Evolutionary conservation across 1,140 invertebrate genomes (phyloP).

Genomic region (Drosophila burlai): DNA sequence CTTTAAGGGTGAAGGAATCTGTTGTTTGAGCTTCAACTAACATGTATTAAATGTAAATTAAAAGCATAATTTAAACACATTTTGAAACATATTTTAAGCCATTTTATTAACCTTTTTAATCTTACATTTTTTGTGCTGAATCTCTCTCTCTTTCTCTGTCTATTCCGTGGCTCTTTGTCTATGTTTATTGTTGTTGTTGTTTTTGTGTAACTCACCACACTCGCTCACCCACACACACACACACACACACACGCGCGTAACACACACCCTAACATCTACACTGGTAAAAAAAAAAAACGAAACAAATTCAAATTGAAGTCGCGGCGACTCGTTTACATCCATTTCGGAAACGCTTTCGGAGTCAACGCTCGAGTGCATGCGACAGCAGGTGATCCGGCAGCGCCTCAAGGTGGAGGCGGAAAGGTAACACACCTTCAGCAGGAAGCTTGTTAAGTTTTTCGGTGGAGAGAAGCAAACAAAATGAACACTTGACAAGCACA

Average conservation of each 20-base stretch:
- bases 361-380: constrained; percentile 90
- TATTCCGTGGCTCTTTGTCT: constrained; percentile 37
- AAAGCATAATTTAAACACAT: neutral
- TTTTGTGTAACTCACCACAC: constrained; percentile 43
- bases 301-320: constrained; percentile 22
- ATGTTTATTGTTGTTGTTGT: constrained; percentile 21
- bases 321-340: constrained; percentile 19
- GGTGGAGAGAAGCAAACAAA: neutral
- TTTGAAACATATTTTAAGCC: neutral
- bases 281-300: constrained; percentile 71
- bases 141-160: constrained; percentile 54
- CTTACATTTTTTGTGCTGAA: constrained; percentile 18
- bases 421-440: constrained; percentile 87
- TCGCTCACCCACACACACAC: constrained; percentile 23
- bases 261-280: constrained; percentile 64
- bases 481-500: neutral
- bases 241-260: constrained; percentile 35
- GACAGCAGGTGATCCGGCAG: constrained; percentile 89
- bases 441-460: neutral
- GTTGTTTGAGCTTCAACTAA: constrained; percentile 14
- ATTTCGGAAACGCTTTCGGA: constrained; percentile 87
- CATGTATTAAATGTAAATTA: neutral
- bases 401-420: constrained; percentile 90
- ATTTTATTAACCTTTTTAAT: constrained; percentile 15
- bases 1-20: constrained; percentile 11